A percentile compares a stretch with the other conserved stretches of the same genome.
These are phyloP conservation scores for Cheilosia impressa DNA, from an alignment of 2,888 invertebrate genomes.

Conservation along the genomic window DNA sequence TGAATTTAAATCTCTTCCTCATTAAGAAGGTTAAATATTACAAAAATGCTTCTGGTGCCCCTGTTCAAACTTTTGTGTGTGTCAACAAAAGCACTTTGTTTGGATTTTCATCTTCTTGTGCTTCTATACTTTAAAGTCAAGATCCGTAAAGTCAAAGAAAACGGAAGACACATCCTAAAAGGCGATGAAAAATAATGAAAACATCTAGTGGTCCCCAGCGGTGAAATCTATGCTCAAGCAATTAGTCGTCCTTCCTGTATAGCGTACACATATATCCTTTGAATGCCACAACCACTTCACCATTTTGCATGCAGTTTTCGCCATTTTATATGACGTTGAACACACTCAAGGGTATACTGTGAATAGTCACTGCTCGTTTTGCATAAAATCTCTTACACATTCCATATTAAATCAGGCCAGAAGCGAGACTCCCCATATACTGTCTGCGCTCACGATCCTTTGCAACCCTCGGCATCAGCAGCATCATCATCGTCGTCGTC, in stretches of 20 bases:
- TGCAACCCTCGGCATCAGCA: background rate
- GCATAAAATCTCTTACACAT: slow-evolving; percentile 58
- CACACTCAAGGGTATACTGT: slow-evolving; percentile 44
- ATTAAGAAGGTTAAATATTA: slow-evolving; percentile 59
- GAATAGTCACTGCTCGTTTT: slow-evolving; percentile 55
- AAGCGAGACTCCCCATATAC: background rate
- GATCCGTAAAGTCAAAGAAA: slow-evolving; percentile 35
- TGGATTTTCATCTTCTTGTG: slow-evolving; percentile 25
- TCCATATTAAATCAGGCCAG: slow-evolving; percentile 47
- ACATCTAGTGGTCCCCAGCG: slow-evolving; percentile 17
- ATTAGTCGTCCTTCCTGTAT: slow-evolving; percentile 52
- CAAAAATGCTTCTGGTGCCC: slow-evolving; percentile 13
- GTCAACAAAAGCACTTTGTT: slow-evolving; percentile 55
- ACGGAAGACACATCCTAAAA: slow-evolving; percentile 4
- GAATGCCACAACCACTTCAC: slow-evolving; percentile 11
- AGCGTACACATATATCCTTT: slow-evolving; percentile 13
- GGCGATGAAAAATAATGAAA: slow-evolving; percentile 16
- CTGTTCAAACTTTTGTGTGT: background rate
- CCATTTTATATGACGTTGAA: slow-evolving; percentile 40
- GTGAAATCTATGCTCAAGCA: slow-evolving; percentile 44
- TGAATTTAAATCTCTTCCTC: slow-evolving; percentile 41
- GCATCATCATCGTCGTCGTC: slow-evolving; percentile 13
- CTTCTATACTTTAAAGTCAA: slow-evolving; percentile 26
- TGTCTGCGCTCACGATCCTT: slow-evolving; percentile 24
- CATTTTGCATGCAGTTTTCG: background rate